Evolutionary conservation across 2,113 vertebrate species (phyloP), one percentile per base, ranked within the genome.

Genomic region (Uropsilus gracilis): DNA sequence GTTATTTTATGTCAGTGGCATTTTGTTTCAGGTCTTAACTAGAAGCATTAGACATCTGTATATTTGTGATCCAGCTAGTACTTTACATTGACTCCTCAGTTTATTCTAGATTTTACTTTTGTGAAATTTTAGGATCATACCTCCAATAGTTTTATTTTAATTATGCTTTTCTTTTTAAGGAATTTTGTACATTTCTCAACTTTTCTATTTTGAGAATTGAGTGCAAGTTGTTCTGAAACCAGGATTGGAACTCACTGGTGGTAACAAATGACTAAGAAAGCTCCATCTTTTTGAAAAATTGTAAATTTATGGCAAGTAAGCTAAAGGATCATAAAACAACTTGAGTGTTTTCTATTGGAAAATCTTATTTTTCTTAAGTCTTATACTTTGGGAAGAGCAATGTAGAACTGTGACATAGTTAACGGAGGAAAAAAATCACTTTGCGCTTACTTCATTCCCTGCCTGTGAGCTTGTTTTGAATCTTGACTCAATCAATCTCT

Each of bases 181-280:
- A 68, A 92, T 61, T 69, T 68, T 85, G 5, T 77, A 57, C 81
- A 44, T 18, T 30, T 93, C 32, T 17, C 50, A 7, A 55, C 18
- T 55, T 55, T 55, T 55, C 53, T 55, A 55, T 22, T 55, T 53
- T 55, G 53, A 55, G 53, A 55, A 55, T 22, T 55, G 53, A 55
- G 53, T 55, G 53, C 53, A 64, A 16, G 24, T 50, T 92, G 75
- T 64, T 61, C 63, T 3, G 53, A 95, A 87, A 75, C 34, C 59
- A 68, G 32, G 39, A 53, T 0, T 93, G 55, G 89, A 84, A 92
- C 44, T 81, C 44, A 68, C 3, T 73, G 17, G 12, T 64, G 61
- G 8, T 82, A 28, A 86, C 28, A 80, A 84, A 83, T 77, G 20
- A 93, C 48, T 57, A 57, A 94, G 57, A 86, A 83, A 93, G 77